Percentiles rank a stretch among this genome's conserved stretches.
Evolutionary conservation across 2,113 vertebrate species (phyloP).

Genomic region (Myrmecophaga tridactyla): DNA sequence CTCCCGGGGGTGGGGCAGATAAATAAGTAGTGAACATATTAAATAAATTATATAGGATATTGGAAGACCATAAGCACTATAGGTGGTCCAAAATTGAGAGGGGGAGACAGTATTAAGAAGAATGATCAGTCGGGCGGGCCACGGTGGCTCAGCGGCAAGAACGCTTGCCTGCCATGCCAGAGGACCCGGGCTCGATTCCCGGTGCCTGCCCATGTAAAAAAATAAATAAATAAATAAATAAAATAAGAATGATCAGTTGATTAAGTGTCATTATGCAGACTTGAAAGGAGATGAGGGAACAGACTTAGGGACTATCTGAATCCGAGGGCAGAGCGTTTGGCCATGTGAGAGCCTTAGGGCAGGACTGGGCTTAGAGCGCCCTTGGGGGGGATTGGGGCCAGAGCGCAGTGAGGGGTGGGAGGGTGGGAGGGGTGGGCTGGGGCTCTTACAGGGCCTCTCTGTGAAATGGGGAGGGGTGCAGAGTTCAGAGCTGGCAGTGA

Average conservation of each 20-base stretch:
- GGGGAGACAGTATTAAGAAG: neutral
- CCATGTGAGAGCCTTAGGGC: neutral
- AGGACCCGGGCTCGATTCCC: too few species aligned
- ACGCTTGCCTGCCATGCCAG: too few species aligned
- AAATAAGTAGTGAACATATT: neutral
- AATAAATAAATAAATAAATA: too few species aligned
- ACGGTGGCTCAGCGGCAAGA: too few species aligned
- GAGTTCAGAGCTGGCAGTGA: neutral
- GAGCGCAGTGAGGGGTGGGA: too few species aligned
- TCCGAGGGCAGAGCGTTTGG: too few species aligned
- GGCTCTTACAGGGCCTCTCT: neutral
- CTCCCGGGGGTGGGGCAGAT: too few species aligned
- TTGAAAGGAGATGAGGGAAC: neutral
- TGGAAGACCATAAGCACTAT: neutral
- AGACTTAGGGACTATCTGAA: rapidly evolving
- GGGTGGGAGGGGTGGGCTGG: rapidly evolving
- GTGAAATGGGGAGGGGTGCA: neutral
- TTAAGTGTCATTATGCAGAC: neutral
- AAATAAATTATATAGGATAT: neutral
- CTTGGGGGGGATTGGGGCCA: neutral
- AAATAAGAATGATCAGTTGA: rapidly evolving
- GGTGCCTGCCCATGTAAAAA: too few species aligned
- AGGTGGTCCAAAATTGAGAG: neutral
- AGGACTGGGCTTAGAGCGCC: neutral
- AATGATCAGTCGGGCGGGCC: too few species aligned